phyloP scores from a whole-genome alignment of 2,888 invertebrate genomes.

The Merodon equestris region DNA sequence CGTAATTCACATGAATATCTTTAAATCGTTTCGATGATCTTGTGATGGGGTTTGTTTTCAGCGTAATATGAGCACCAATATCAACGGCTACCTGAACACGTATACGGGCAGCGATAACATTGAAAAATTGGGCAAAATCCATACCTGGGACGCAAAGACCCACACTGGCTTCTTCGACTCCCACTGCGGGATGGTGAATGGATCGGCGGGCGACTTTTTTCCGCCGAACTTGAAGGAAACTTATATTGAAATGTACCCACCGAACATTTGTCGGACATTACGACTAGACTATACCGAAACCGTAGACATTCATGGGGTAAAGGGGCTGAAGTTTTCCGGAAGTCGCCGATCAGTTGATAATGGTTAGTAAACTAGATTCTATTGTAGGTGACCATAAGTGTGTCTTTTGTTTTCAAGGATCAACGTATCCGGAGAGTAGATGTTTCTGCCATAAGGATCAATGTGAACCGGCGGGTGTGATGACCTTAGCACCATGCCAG shows the following conservation, averaged over 20 bases:
- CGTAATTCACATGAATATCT: slow-evolving; percentile 79
- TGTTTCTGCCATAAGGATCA: slow-evolving; percentile 85
- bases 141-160: slow-evolving; percentile 85
- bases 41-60: slow-evolving; percentile 77
- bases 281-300: slow-evolving; percentile 83
- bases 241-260: slow-evolving; percentile 83
- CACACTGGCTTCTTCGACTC: slow-evolving; percentile 80
- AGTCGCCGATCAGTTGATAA: slow-evolving; percentile 84
- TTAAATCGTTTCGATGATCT: neutral
- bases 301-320: slow-evolving; percentile 81
- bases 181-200: slow-evolving; percentile 83
- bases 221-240: slow-evolving; percentile 83
- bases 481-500: slow-evolving; percentile 86
- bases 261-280: slow-evolving; percentile 87
- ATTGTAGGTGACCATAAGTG: neutral
- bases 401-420: slow-evolving; percentile 77
- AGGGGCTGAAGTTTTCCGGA: slow-evolving; percentile 85
- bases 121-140: slow-evolving; percentile 83
- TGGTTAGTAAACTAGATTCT: slow-evolving; percentile 77
- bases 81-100: slow-evolving; percentile 88
- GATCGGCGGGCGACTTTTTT: slow-evolving; percentile 90
- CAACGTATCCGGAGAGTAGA: slow-evolving; percentile 81
- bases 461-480: slow-evolving; percentile 85
- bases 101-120: slow-evolving; percentile 84
- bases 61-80: slow-evolving; percentile 87